Evolutionary conservation across 2,888 invertebrate species (phyloP).

Genomic region (Sceliomorpha sp.): DNA sequence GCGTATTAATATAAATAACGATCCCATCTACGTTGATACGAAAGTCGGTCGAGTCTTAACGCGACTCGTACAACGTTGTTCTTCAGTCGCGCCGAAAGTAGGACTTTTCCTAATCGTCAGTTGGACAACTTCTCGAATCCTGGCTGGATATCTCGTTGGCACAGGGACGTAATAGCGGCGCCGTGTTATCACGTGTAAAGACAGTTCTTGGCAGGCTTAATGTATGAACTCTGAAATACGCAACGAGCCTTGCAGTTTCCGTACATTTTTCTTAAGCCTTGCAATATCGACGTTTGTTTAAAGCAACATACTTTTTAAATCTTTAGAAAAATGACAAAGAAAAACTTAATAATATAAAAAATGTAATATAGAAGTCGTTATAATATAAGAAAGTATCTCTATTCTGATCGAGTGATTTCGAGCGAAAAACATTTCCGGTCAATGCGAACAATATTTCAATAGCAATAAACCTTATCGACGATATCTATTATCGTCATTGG

Average conservation of each 20-base stretch:
- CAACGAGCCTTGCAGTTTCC: too few species aligned
- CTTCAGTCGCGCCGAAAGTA: constrained; percentile 14
- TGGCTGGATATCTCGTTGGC: constrained; percentile 72
- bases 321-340: not conserved
- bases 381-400: too few species aligned
- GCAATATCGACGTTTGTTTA: too few species aligned
- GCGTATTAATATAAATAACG: too few species aligned
- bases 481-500: constrained; percentile 30
- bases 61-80: constrained; percentile 8
- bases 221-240: constrained; percentile 43
- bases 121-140: constrained; percentile 57
- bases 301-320: too few species aligned
- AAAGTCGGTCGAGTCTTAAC: too few species aligned
- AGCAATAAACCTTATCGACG: constrained; percentile 29
- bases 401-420: too few species aligned
- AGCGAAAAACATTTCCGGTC: too few species aligned
- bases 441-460: constrained; percentile 13
- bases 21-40: too few species aligned
- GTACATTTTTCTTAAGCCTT: too few species aligned
- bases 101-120: constrained; percentile 37
- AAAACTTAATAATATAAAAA: not conserved
- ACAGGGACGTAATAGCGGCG: constrained; percentile 69
- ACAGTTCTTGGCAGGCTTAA: constrained; percentile 64
- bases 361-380: too few species aligned
- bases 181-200: constrained; percentile 68